These are phyloP conservation scores for Dilophus febrilis DNA, from an alignment of 2,888 invertebrate genomes.

Conservation along the genomic window DNA sequence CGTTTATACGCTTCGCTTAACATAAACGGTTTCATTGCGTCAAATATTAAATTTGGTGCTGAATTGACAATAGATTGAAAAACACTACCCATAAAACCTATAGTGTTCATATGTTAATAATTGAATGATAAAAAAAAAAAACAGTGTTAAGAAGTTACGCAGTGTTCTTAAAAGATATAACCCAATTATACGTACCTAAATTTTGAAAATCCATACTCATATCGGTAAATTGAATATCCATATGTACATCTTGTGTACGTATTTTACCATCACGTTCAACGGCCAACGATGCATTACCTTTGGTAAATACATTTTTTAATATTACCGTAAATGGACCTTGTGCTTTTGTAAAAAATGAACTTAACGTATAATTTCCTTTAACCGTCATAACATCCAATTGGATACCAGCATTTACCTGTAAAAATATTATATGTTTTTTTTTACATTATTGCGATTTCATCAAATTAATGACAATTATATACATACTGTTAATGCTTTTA, in stretches of 20 bases:
- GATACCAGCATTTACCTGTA: conserved; percentile 51
- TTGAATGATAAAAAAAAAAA: background rate
- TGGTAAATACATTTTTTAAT: conserved; percentile 49
- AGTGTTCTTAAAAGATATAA: background rate
- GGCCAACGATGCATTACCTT: conserved; percentile 49
- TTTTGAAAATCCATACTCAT: conserved; percentile 71
- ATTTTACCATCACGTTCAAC: conserved; percentile 59
- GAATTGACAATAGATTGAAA: conserved; percentile 64
- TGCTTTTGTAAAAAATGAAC: conserved; percentile 50
- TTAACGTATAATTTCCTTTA: conserved; percentile 50
- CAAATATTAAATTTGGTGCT: conserved; percentile 65
- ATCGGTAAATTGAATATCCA: conserved; percentile 58
- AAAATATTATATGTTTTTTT: conserved; percentile 1
- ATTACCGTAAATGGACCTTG: conserved; percentile 64
- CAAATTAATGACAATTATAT: too few relatives aligned
- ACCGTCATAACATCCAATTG: conserved; percentile 53
- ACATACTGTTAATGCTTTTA: conserved; percentile 55
- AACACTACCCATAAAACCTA: conserved; percentile 50
- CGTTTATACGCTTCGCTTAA: conserved; percentile 60
- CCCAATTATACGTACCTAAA: conserved; percentile 30
- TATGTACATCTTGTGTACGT: conserved; percentile 57
- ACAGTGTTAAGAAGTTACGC: background rate
- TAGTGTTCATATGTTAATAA: background rate
- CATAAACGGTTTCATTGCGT: conserved; percentile 72
- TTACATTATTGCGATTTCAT: too few relatives aligned